Percentiles rank a stretch among this genome's conserved stretches.
phyloP scores from a whole-genome alignment of 92 coral and sea anemone genomes.

The Epizoanthus rinbou region DNA sequence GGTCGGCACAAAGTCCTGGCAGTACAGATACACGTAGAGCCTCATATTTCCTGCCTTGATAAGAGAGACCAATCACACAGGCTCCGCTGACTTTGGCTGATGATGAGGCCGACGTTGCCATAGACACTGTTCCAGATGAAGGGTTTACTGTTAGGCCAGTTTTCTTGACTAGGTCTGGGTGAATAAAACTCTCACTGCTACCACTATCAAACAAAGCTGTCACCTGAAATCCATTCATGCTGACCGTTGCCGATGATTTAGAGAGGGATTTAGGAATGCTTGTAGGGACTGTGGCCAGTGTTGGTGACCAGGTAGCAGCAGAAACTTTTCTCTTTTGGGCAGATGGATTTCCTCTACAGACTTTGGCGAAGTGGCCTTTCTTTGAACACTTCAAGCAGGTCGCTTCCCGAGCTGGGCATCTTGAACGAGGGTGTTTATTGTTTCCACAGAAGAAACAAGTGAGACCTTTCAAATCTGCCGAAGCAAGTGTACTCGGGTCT shows the following conservation, averaged over 20 bases:
- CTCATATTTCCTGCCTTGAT: constrained; percentile 45
- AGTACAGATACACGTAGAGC: constrained; percentile 45
- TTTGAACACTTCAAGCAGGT: constrained; percentile 48
- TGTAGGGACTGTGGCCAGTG: constrained; percentile 54
- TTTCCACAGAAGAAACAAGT: constrained; percentile 54
- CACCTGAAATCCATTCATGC: constrained; percentile 16
- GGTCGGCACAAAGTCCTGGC: constrained; percentile 65
- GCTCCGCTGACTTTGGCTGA: constrained; percentile 34
- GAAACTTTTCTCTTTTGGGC: constrained; percentile 34
- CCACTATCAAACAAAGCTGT: constrained; percentile 54
- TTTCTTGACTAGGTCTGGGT: constrained; percentile 45
- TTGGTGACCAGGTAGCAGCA: constrained; percentile 56
- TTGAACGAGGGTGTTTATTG: constrained; percentile 34
- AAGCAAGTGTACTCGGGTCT: constrained; percentile 20
- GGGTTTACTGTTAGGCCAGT: constrained; percentile 43
- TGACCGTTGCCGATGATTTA: constrained; percentile 43
- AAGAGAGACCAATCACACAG: constrained; percentile 33
- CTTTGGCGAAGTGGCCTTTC: constrained; percentile 38
- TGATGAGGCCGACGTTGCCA: constrained; percentile 53
- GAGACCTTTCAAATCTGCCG: constrained; percentile 21
- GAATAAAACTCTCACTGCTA: constrained; percentile 54
- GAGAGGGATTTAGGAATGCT: constrained; percentile 38
- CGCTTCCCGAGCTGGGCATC: constrained; percentile 41
- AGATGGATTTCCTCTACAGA: not conserved
- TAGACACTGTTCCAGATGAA: constrained; percentile 43